Evolutionary conservation across 37 sponge, comb jelly and placozoan genomes (phyloP), one percentile per base, ranked within the genome.

Genomic region (Amphimedon queenslandica): DNA sequence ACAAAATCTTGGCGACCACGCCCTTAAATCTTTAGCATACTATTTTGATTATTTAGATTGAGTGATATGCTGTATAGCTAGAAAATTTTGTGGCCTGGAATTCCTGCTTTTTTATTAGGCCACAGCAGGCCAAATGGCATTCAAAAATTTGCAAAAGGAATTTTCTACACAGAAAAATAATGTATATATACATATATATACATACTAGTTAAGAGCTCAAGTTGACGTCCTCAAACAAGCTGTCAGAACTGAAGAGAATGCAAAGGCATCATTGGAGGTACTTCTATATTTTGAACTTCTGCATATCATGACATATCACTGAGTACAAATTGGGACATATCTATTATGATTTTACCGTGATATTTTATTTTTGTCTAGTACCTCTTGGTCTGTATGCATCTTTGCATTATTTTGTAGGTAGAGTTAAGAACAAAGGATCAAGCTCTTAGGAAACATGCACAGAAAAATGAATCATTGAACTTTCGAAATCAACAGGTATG

Each of bases 171-270:
- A 11, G n/a, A n/a, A n/a, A n/a, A n/a, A n/a, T n/a, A n/a, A n/a
- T n/a, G n/a, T n/a, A n/a, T n/a, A n/a, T n/a, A n/a, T n/a, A n/a
- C n/a, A n/a, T n/a, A n/a, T n/a, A n/a, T n/a, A n/a, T n/a, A n/a
- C n/a, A n/a, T n/a, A n/a, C n/a, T 40, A 92, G 91, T 64, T 87
- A 13, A 82, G 81, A 32, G 63, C 61, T 39, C 97, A 96, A n/a
- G n/a, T n/a, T n/a, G n/a, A n/a, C n/a, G n/a, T n/a, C n/a, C n/a
- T n/a, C n/a, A n/a, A n/a, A n/a, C n/a, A n/a, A n/a, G n/a, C n/a
- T n/a, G n/a, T n/a, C n/a, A n/a, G n/a, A n/a, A n/a, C n/a, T n/a
- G n/a, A 96, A 60, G 75, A 86, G 61, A 28, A 55, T 4, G 61
- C 78, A 29, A 86, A 51, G 35, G 71, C 71, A n/a, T n/a, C n/a